Evolutionary conservation across 1,140 invertebrate genomes (phyloP), one percentile per base, ranked within the genome.

Genomic region (Papilio polyxenes): DNA sequence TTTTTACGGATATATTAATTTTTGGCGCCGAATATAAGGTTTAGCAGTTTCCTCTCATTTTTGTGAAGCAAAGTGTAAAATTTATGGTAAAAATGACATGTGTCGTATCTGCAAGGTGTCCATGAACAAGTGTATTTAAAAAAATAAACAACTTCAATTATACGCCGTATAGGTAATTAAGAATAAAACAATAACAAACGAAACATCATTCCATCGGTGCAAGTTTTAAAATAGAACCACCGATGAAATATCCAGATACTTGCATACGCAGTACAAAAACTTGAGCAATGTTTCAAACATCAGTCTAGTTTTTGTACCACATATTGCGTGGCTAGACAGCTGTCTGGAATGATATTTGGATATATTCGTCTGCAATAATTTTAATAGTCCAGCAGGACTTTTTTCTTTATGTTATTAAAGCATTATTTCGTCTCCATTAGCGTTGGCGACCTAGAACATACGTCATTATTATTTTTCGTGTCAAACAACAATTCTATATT

Each of bases 401-500:
- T 51, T 59, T 59, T 59, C 31, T 59, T 10, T 40, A 23, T 17
- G 40, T 40, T 78, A 59, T 76, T 51, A 53, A 23, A 78, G 51
- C 31, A 78, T 78, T 78, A 51, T 78, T 59, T 17, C 20, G 20
- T 59, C 31, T 59, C 53, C 23, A 78, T 78, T 59, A 3, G n/a
- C 40, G 8, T 53, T 53, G 15, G 53, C n/a, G 17, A 20, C 48
- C 48, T 53, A 76, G 15, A n/a, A 23, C 9, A 51, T 76, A 44
- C 44, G 11, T 56, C 37, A 78, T 31, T 31, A 31, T 31, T 31
- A 31, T 56, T 62, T 78, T 78, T 78, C 51, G 62, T 53, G 53
- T 59, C 31, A 62, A 59, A 17, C 37, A n/a, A 62, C 76, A 59
- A 56, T 78, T 78, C 76, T 78, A 78, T 78, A 78, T 78, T 62